phyloP scores from a whole-genome alignment of 2,888 invertebrate genomes.

The Machimus rusticus region DNA sequence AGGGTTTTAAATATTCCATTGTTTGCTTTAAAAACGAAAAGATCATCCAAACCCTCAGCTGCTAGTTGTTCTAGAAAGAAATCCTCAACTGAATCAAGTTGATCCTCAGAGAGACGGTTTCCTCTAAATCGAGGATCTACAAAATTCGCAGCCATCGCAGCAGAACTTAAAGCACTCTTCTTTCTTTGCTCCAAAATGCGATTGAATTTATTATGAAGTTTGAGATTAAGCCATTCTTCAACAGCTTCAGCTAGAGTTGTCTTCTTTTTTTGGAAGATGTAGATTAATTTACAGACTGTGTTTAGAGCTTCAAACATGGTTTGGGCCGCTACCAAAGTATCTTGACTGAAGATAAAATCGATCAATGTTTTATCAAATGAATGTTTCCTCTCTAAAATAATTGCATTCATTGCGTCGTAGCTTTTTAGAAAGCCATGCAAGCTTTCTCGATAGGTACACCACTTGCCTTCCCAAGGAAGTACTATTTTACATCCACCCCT shows the following conservation, averaged over 20 bases:
- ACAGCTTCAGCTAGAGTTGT: slow-evolving; percentile 10
- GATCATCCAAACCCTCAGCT: slow-evolving; percentile 1
- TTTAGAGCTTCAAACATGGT: neutral
- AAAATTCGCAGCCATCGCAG: slow-evolving; percentile 9
- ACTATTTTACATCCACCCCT: neutral
- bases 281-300: neutral
- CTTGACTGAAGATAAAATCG: neutral
- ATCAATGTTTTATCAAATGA: neutral
- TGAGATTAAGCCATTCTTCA: neutral
- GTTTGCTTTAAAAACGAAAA: slow-evolving; percentile 19
- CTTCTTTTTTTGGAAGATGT: slow-evolving; percentile 5
- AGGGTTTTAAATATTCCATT: slow-evolving; percentile 31
- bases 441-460: slow-evolving; percentile 8
- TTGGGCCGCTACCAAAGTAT: neutral
- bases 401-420: neutral
- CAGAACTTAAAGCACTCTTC: neutral
- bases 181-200: neutral
- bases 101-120: neutral
- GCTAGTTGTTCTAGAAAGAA: neutral
- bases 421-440: neutral
- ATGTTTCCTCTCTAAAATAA: neutral
- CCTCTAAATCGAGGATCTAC: slow-evolving; percentile 18
- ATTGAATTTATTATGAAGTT: neutral
- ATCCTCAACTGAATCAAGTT: neutral
- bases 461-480: neutral